A percentile compares a stretch with the other conserved stretches of the same genome.
phyloP scores from a whole-genome alignment of 2,797 vertebrate genomes.

The Liasis olivaceus region DNA sequence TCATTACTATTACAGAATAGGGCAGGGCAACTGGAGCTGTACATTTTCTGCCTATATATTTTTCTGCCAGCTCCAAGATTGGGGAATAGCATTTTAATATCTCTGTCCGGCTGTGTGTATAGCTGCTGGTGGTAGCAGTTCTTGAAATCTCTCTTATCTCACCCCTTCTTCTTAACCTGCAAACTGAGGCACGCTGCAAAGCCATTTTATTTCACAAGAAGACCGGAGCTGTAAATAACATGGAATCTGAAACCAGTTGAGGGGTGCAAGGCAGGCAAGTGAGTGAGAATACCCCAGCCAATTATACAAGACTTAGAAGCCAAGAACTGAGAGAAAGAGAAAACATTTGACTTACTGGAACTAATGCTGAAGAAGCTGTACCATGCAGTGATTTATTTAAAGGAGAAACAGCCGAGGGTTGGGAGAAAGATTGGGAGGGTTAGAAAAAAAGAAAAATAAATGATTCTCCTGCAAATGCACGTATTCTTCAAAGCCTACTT shows the following conservation, averaged over 20 bases:
- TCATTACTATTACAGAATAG: not conserved
- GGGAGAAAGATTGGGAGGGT: not conserved
- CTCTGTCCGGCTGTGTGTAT: not conserved
- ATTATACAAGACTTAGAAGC: not conserved
- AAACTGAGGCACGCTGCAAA: not conserved
- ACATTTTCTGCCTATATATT: not conserved
- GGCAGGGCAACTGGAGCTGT: not conserved
- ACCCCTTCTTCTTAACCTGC: not conserved
- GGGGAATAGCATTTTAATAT: not conserved
- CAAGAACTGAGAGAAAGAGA: not conserved
- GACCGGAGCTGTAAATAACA: not conserved
- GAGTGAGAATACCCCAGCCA: not conserved
- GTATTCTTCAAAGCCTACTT: not conserved
- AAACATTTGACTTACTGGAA: not conserved
- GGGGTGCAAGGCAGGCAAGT: not conserved
- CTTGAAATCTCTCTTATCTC: not conserved
- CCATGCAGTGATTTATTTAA: not conserved
- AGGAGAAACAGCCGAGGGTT: not conserved
- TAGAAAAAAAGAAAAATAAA: not conserved
- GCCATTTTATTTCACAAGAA: not conserved
- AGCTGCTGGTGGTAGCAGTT: not conserved
- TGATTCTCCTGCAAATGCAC: not conserved
- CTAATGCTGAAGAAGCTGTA: not conserved
- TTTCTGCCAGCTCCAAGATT: not conserved
- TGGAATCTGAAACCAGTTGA: not conserved